phyloP scores from a whole-genome alignment of 2,113 vertebrate species.

The Tychaedon coryphoeus region DNA sequence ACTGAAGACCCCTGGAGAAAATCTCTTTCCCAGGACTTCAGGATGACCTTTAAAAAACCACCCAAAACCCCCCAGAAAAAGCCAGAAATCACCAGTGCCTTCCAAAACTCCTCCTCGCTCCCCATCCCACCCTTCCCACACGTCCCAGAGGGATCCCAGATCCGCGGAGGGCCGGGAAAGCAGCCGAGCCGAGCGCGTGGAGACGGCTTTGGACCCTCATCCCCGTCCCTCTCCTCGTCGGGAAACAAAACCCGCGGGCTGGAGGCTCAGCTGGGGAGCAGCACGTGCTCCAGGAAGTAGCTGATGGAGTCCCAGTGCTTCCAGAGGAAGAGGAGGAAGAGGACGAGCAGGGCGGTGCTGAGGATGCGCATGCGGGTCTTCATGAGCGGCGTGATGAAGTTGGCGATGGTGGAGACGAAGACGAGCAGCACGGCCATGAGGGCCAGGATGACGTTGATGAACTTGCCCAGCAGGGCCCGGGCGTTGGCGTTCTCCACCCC shows the following conservation, averaged over 20 bases:
- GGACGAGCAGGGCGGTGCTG: slow-evolving; percentile 84
- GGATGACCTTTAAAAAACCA: background rate
- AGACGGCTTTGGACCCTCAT: background rate
- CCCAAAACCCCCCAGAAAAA: background rate
- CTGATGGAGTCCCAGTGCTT: slow-evolving; percentile 94
- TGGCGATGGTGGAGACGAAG: slow-evolving; percentile 96
- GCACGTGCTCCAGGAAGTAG: slow-evolving; percentile 85
- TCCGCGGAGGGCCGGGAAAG: background rate
- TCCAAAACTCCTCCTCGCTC: background rate
- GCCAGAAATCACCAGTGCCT: background rate
- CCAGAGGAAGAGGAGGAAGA: slow-evolving; percentile 90
- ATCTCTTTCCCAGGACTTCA: background rate
- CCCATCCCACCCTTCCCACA: background rate
- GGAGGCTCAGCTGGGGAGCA: slow-evolving; percentile 84
- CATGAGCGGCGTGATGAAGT: slow-evolving; percentile 98
- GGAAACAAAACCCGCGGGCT: background rate
- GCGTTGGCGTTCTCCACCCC: slow-evolving; percentile 97
- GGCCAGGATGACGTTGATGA: slow-evolving; percentile 97
- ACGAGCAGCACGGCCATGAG: slow-evolving; percentile 98
- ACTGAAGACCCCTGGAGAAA: background rate
- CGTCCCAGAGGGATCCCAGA: background rate
- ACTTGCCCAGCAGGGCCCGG: slow-evolving; percentile 92
- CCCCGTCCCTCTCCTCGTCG: background rate
- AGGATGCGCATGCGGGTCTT: slow-evolving; percentile 91
- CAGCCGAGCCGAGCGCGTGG: background rate